These are phyloP conservation scores for Apis cerana DNA, from an alignment of 1,140 invertebrate genomes.

Conservation along the genomic window DNA sequence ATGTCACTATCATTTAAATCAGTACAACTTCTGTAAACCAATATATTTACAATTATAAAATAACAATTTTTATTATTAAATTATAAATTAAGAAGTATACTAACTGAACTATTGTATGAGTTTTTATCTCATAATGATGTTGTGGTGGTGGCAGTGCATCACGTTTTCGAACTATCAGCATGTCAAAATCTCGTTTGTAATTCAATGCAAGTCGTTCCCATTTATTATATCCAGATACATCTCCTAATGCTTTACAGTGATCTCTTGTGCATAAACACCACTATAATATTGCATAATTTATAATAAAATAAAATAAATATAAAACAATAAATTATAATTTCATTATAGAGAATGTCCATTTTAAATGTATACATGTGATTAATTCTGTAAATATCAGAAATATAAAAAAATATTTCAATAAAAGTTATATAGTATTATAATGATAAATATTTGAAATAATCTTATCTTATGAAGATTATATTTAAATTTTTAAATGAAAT, in stretches of 20 bases:
- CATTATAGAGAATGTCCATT: too few species aligned
- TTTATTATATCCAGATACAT: conserved; percentile 93
- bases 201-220: conserved; percentile 93
- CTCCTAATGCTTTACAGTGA: conserved; percentile 96
- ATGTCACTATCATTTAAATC: conserved; percentile 96
- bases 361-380: too few species aligned
- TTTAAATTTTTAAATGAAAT: too few species aligned
- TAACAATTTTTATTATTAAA: neutral
- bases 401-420: too few species aligned
- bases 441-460: too few species aligned
- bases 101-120: conserved; percentile 94
- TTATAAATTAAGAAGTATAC: conserved; percentile 61
- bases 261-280: conserved; percentile 91
- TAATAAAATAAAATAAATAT: neutral
- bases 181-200: conserved; percentile 94
- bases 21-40: conserved; percentile 87
- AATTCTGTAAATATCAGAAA: too few species aligned
- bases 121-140: conserved; percentile 96
- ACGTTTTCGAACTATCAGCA: conserved; percentile 86
- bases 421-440: too few species aligned
- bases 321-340: too few species aligned
- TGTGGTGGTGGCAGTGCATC: conserved; percentile 87
- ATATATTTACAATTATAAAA: conserved; percentile 20
- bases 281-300: conserved; percentile 55
- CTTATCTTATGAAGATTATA: too few species aligned